A percentile compares a stretch with the other conserved stretches of the same genome.
Evolutionary conservation across 1,140 invertebrate species (phyloP).

Genomic region (Nasonia longicornis): DNA sequence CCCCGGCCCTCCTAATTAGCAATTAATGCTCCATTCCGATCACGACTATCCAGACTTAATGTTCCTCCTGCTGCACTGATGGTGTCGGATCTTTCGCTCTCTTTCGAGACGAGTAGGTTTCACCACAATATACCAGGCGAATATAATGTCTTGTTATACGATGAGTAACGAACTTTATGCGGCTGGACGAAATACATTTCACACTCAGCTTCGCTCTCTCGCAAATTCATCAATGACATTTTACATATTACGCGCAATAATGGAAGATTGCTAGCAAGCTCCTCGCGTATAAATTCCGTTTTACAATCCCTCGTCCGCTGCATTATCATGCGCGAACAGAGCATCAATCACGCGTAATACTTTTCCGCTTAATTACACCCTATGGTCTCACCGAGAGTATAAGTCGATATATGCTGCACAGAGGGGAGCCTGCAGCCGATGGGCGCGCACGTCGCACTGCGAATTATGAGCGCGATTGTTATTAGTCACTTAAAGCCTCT

Average conservation of each 20-base stretch:
- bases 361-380: not conserved
- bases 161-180: too few species aligned
- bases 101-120: too few species aligned
- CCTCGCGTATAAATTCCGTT: not conserved
- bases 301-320: not conserved
- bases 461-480: conserved; percentile 20
- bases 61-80: not conserved
- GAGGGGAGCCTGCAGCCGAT: not conserved
- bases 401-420: not conserved
- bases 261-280: not conserved
- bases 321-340: not conserved
- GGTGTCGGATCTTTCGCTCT: too few species aligned
- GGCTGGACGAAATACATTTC: too few species aligned
- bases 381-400: not conserved
- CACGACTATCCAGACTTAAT: not conserved
- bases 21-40: conserved; percentile 8
- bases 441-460: not conserved
- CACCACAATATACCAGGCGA: too few species aligned
- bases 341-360: not conserved
- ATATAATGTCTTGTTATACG: not conserved
- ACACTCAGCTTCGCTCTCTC: too few species aligned
- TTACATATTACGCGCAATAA: not conserved
- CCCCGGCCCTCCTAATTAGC: not conserved
- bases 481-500: conserved; percentile 37
- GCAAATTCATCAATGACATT: too few species aligned